Conservation (phyloP, 2,113 vertebrate genomes). For the Malurus alboscapulatus region DNA sequence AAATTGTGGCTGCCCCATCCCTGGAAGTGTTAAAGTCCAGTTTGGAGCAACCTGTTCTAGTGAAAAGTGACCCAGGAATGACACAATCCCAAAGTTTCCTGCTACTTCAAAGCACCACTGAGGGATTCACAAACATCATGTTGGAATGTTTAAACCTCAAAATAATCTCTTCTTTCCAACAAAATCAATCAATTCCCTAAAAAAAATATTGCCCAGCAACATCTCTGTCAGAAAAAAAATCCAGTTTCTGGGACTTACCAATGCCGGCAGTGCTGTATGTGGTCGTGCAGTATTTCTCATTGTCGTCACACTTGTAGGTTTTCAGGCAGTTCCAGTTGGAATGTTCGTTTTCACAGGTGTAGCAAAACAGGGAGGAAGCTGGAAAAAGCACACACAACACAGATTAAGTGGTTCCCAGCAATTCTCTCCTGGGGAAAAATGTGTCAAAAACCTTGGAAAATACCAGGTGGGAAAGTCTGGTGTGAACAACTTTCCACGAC, state of each 20-base stretch:
- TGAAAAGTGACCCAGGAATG: rapidly evolving
- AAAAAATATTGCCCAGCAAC: background rate
- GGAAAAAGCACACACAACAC: background rate
- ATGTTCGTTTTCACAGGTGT: background rate
- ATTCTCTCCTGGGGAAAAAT: background rate
- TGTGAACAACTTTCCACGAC: background rate
- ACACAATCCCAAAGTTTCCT: background rate
- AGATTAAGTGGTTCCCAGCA: background rate
- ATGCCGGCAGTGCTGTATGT: background rate
- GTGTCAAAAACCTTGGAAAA: background rate
- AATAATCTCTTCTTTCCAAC: background rate
- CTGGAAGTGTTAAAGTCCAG: background rate
- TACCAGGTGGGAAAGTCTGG: background rate
- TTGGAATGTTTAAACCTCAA: background rate
- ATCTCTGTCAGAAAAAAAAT: background rate
- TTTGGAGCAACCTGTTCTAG: background rate
- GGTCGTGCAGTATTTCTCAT: slow-evolving; percentile 30
- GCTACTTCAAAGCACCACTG: background rate
- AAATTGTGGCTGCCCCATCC: background rate
- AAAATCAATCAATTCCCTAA: background rate
- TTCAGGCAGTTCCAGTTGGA: slow-evolving; percentile 62
- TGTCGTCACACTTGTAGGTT: slow-evolving; percentile 45
- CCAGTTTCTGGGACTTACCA: background rate
- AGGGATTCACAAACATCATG: rapidly evolving
- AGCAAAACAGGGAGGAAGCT: slow-evolving; percentile 54